Evolutionary conservation across 1,140 invertebrate species (phyloP).

Genomic region (Lepidostoma basale): DNA sequence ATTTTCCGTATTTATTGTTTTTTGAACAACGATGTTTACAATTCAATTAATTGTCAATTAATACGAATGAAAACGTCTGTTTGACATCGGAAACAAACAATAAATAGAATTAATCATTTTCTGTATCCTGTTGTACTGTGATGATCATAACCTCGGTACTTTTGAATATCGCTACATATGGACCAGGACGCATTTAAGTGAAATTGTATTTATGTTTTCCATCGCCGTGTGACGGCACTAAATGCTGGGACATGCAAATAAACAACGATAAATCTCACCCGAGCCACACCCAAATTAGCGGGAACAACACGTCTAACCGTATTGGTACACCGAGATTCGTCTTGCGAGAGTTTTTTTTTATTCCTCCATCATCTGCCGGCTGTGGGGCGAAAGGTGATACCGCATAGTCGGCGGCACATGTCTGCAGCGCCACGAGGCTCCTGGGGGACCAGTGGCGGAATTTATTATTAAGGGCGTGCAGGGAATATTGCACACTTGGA

Average conservation of each 20-base stretch:
- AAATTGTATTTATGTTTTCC: no score
- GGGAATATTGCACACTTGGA: constrained; percentile 26
- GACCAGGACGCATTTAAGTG: no score
- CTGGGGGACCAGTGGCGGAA: constrained; percentile 18
- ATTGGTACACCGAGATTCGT: constrained; percentile 22
- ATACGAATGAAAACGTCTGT: no score
- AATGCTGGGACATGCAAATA: constrained; percentile 2
- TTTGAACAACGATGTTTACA: no score
- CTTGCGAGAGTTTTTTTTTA: constrained; percentile 17
- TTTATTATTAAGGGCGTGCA: constrained; percentile 18
- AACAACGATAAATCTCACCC: not conserved
- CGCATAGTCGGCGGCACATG: constrained; percentile 1
- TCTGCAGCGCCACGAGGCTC: not conserved
- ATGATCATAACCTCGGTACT: no score
- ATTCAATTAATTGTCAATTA: no score
- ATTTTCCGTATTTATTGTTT: no score
- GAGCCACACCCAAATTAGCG: constrained; percentile 1
- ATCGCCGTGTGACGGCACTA: no score
- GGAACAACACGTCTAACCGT: constrained; percentile 2
- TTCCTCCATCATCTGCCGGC: constrained; percentile 15
- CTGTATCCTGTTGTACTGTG: no score
- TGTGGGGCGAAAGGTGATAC: constrained; percentile 6
- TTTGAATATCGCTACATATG: no score
- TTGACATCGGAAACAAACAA: no score
- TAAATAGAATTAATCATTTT: no score